Conservation (phyloP, 2,888 invertebrate species). For the Caenorhabditis angaria region DNA sequence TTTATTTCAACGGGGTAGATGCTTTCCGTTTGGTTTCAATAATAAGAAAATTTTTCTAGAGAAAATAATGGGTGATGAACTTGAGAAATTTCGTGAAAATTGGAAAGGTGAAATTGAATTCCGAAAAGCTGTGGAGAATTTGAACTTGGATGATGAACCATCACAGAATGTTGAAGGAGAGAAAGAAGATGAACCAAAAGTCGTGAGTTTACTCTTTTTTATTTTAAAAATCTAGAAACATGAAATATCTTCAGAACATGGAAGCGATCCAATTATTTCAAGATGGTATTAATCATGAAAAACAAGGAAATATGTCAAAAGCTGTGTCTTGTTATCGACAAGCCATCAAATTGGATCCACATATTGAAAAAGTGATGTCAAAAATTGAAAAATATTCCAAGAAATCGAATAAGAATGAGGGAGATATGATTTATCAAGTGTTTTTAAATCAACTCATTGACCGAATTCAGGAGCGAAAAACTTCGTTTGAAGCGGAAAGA, state of each 20-base stretch:
- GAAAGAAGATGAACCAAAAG: not conserved
- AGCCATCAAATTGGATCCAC: constrained; percentile 3
- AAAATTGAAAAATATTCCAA: not conserved
- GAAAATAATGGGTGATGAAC: not conserved
- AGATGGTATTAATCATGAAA: not conserved
- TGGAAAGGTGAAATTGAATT: constrained; percentile 1
- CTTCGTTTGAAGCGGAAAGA: not conserved
- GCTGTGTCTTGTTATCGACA: constrained; percentile 1
- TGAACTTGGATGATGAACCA: not conserved
- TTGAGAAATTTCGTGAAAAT: not conserved
- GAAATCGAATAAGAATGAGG: not conserved
- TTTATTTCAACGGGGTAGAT: too few relatives aligned
- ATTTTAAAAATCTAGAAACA: not conserved
- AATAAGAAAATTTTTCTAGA: not conserved
- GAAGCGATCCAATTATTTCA: not conserved
- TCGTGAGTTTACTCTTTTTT: not conserved
- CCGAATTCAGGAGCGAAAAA: not conserved
- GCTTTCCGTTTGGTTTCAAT: too few relatives aligned
- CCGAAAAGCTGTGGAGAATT: not conserved
- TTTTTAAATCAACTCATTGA: not conserved
- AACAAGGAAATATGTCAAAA: constrained; percentile 3
- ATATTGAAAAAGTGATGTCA: constrained; percentile 5
- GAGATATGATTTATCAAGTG: not conserved
- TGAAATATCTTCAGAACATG: not conserved
- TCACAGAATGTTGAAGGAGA: not conserved